Conservation (phyloP, 2,113 vertebrate species). For the Lontra canadensis region DNA sequence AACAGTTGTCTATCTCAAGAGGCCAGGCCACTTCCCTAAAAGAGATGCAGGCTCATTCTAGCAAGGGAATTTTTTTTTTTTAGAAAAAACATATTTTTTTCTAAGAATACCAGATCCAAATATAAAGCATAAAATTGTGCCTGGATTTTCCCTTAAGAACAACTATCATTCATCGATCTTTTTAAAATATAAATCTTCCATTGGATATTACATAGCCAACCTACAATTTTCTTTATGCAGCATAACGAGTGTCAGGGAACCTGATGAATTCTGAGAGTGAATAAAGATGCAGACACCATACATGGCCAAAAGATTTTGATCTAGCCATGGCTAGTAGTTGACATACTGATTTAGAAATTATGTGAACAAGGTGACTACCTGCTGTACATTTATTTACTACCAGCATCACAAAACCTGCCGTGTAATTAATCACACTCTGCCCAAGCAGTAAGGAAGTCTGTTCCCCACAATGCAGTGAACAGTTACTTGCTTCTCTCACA, state of each 20-base stretch:
- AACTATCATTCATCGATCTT: background rate
- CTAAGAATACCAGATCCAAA: background rate
- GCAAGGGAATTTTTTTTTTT: background rate
- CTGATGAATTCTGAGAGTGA: background rate
- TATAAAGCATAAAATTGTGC: background rate
- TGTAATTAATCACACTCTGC: slow-evolving; percentile 71
- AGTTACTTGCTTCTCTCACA: slow-evolving; percentile 71
- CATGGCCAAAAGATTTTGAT: slow-evolving; percentile 14
- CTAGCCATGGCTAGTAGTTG: background rate
- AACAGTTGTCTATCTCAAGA: background rate
- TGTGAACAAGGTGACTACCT: slow-evolving; percentile 43
- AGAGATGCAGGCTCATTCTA: background rate
- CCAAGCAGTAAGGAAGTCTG: slow-evolving; percentile 65
- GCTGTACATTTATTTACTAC: slow-evolving; percentile 63
- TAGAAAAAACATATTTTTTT: background rate
- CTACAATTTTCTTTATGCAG: slow-evolving; percentile 34
- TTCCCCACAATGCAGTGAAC: slow-evolving; percentile 66
- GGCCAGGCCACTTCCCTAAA: background rate
- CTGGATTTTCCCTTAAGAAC: background rate
- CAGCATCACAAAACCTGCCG: background rate
- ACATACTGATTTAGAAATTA: slow-evolving; percentile 47
- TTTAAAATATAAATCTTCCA: background rate
- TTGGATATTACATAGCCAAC: background rate
- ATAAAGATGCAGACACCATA: background rate
- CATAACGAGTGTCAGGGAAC: background rate